Percentiles rank a stretch among this genome's conserved stretches.
These are phyloP conservation scores for Tragelaphus scriptus DNA, from an alignment of 2,113 vertebrate species.

Conservation along the genomic window DNA sequence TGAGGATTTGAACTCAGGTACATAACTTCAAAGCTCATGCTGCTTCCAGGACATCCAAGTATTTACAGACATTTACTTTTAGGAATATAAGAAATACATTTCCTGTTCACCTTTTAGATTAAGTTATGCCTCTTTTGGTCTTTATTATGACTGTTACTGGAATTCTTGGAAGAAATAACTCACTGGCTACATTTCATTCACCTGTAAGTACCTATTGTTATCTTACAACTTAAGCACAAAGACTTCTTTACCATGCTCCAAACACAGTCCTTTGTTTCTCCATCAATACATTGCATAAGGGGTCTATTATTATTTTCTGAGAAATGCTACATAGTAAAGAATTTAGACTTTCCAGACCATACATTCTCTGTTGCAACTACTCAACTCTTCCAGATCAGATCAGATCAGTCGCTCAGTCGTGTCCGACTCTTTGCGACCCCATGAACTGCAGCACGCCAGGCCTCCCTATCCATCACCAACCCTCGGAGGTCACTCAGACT, in stretches of 20 bases:
- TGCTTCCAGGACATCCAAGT: background rate
- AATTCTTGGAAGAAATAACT: constrained; percentile 22
- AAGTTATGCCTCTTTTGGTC: background rate
- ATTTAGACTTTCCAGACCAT: background rate
- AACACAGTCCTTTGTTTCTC: background rate
- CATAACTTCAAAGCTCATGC: background rate
- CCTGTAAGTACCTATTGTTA: background rate
- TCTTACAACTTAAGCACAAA: background rate
- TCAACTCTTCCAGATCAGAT: background rate
- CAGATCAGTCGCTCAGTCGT: too few species aligned
- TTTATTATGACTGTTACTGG: background rate
- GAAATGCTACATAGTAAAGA: background rate
- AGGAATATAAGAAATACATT: background rate
- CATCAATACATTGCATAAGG: background rate
- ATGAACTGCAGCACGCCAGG: too few species aligned
- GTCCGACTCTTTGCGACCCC: too few species aligned
- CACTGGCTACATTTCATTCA: background rate
- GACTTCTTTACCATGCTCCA: background rate
- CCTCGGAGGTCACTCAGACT: too few species aligned
- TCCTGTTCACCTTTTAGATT: background rate
- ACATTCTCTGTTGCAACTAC: background rate
- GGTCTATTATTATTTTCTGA: background rate
- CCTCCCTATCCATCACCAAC: too few species aligned
- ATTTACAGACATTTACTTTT: background rate
- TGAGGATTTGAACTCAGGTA: background rate